Conservation (phyloP, 2,888 invertebrate species). For the Euzetes globulus region DNA sequence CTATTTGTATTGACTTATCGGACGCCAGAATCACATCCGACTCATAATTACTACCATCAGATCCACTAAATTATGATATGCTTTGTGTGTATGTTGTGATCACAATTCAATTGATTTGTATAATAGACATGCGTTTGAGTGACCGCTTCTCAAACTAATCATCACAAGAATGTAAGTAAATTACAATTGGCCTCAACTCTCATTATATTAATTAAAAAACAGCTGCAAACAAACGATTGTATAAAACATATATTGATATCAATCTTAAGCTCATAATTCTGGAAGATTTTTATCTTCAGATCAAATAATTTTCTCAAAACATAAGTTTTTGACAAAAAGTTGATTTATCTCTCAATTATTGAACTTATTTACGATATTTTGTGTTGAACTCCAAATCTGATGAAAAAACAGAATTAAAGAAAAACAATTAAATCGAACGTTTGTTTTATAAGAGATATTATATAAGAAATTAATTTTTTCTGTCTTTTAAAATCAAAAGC, state of each 20-base stretch:
- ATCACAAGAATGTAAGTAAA: neutral
- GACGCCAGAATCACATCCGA: neutral
- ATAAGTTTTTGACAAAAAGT: neutral
- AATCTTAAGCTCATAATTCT: no score
- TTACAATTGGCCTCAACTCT: neutral
- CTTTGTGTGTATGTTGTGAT: constrained; percentile 19
- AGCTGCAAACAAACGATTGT: no score
- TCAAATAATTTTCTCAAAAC: neutral
- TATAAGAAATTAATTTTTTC: neutral
- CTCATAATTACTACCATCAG: neutral
- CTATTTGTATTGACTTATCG: neutral
- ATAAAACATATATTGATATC: no score
- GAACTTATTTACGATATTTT: neutral
- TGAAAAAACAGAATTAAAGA: neutral
- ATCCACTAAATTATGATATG: neutral
- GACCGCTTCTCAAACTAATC: neutral
- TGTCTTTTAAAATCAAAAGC: constrained; percentile 3
- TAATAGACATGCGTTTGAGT: neutral
- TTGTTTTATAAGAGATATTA: constrained; percentile 1
- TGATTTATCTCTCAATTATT: neutral
- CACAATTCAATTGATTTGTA: constrained; percentile 7
- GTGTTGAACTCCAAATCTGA: neutral
- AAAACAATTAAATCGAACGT: neutral
- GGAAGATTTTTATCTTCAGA: no score
- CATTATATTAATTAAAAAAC: neutral